A percentile compares a stretch with the other conserved stretches of the same genome.
phyloP scores from a whole-genome alignment of 2,888 invertebrate species.

The Harmothoe impar region DNA sequence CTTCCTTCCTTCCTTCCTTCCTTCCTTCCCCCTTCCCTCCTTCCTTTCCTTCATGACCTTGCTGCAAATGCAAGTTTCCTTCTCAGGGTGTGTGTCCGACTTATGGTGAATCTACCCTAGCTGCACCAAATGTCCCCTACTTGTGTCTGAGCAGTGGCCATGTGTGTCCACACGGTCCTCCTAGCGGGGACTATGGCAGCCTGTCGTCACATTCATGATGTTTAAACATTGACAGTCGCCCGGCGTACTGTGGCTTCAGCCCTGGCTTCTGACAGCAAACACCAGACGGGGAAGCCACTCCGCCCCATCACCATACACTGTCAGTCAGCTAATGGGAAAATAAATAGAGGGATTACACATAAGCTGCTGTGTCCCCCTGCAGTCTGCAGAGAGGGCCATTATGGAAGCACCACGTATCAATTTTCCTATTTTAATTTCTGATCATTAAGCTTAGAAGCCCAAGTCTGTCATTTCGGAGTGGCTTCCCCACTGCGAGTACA shows the following conservation, averaged over 20 bases:
- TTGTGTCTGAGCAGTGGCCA: too few species aligned
- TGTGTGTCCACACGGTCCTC: not conserved
- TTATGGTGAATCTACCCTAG: too few species aligned
- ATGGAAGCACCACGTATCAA: conserved; percentile 29
- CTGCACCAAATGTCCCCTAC: too few species aligned
- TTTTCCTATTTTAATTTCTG: conserved; percentile 21
- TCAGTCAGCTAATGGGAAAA: not conserved
- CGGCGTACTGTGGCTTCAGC: not conserved
- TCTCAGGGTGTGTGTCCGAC: too few species aligned
- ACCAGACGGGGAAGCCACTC: not conserved
- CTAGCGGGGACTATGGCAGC: not conserved
- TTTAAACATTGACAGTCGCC: not conserved
- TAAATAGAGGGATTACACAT: conserved; percentile 29
- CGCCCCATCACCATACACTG: not conserved
- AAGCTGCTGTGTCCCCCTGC: not conserved
- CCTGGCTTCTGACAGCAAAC: not conserved
- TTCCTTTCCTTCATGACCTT: too few species aligned
- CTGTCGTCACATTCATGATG: not conserved
- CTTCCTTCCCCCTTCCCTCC: too few species aligned
- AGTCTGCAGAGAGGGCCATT: not conserved
- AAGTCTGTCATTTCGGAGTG: conserved; percentile 9
- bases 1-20: too few species aligned
- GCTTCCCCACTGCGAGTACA: not conserved
- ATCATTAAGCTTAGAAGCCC: conserved; percentile 15
- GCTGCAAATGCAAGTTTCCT: too few species aligned